Evolutionary conservation across 1,140 invertebrate genomes (phyloP).

Genomic region (Penaeus chinensis): DNA sequence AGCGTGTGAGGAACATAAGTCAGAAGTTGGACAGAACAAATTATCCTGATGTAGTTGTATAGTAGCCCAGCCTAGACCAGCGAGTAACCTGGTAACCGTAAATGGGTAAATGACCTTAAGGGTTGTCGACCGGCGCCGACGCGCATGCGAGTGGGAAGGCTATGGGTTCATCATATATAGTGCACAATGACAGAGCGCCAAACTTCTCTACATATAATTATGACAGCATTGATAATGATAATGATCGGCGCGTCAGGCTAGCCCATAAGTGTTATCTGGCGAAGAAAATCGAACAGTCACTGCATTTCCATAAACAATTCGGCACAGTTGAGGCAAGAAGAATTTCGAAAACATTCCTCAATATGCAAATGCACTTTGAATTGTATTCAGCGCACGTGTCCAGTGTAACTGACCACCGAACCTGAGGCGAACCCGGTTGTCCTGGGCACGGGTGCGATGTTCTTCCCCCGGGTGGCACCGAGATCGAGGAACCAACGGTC

Average conservation of each 20-base stretch:
- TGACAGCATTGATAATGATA: no score
- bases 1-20: conserved; percentile 42
- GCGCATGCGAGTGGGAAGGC: neutral
- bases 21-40: conserved; percentile 30
- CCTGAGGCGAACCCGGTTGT: conserved; percentile 53
- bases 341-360: conserved; percentile 31
- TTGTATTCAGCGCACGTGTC: conserved; percentile 41
- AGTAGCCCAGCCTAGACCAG: neutral
- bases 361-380: conserved; percentile 28
- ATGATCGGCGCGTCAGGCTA: neutral
- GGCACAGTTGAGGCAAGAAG: neutral
- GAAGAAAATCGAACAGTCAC: neutral
- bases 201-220: no score
- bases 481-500: neutral
- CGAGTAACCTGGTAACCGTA: neutral
- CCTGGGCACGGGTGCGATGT: conserved; percentile 35
- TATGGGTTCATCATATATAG: no score
- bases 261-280: neutral
- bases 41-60: conserved; percentile 43
- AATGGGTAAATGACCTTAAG: conserved; percentile 17
- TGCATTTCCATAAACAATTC: neutral
- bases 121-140: neutral
- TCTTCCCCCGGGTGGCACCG: conserved; percentile 35
- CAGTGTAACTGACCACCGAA: conserved; percentile 37
- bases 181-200: no score